Conservation (phyloP, 1,140 invertebrate genomes). For the Drosophila kurseongensis region DNA sequence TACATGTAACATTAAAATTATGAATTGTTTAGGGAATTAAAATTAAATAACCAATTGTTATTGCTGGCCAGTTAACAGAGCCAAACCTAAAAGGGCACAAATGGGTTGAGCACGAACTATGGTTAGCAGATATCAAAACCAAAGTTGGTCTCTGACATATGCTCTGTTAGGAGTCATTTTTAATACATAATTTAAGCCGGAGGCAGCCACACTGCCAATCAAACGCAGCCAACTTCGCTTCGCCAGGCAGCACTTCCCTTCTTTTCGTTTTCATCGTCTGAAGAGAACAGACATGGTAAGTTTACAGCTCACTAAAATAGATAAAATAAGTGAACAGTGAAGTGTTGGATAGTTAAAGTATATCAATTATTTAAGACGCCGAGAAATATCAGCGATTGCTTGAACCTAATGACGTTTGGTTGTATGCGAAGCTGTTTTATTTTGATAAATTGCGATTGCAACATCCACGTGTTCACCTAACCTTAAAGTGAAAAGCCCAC, state of each 20-base stretch:
- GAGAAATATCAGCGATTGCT: not conserved
- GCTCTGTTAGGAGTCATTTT: too few species aligned
- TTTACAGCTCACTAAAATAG: not conserved
- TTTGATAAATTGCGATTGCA: not conserved
- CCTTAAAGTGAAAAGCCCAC: constrained; percentile 2
- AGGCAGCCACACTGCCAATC: not conserved
- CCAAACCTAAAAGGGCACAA: too few species aligned
- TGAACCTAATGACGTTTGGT: not conserved
- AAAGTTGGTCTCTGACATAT: too few species aligned
- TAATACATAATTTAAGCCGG: not conserved
- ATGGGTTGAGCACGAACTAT: not conserved
- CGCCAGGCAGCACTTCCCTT: constrained; percentile 43
- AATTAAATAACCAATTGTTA: too few species aligned
- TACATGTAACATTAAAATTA: too few species aligned
- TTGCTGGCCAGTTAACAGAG: too few species aligned
- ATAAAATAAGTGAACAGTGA: not conserved
- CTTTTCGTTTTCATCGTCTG: constrained; percentile 80
- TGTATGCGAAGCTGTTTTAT: not conserved
- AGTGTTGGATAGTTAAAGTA: not conserved
- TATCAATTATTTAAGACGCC: not conserved
- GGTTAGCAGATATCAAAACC: too few species aligned
- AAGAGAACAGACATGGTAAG: constrained; percentile 81
- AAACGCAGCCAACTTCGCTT: constrained; percentile 50
- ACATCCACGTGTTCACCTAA: constrained; percentile 23
- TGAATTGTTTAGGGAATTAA: too few species aligned